Percentiles rank a stretch among this genome's conserved stretches.
phyloP scores from a whole-genome alignment of 2,888 invertebrate species.

The Fragum sueziense region DNA sequence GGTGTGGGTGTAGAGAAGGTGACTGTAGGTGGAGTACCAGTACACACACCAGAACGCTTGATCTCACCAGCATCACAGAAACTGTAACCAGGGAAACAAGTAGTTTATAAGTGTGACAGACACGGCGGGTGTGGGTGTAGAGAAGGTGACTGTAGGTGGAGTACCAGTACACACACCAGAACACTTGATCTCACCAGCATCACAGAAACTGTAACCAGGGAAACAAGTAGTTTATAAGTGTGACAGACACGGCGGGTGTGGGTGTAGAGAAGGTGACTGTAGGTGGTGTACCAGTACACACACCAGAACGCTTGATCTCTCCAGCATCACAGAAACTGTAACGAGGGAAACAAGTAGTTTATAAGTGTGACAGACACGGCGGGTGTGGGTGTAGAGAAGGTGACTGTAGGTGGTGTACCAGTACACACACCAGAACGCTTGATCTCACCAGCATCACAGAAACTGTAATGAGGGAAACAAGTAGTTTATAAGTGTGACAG shows the following conservation, averaged over 20 bases:
- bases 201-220: constrained; percentile 78
- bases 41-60: constrained; percentile 74
- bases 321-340: constrained; percentile 78
- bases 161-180: constrained; percentile 71
- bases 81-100: too few species aligned
- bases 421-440: constrained; percentile 75
- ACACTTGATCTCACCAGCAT: constrained; percentile 74
- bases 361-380: constrained; percentile 25
- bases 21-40: constrained; percentile 56
- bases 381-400: constrained; percentile 28
- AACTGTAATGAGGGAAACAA: constrained; percentile 72
- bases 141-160: constrained; percentile 41
- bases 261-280: constrained; percentile 25
- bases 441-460: constrained; percentile 76
- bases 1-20: constrained; percentile 28
- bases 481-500: too few species aligned
- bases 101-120: constrained; percentile 29
- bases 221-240: too few species aligned
- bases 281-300: constrained; percentile 64
- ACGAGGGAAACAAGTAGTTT: too few species aligned
- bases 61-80: constrained; percentile 77
- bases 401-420: constrained; percentile 54
- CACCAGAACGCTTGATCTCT: constrained; percentile 75
- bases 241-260: constrained; percentile 30
- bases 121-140: constrained; percentile 28